These are phyloP conservation scores for Rhogogaster chlorosoma DNA, from an alignment of 2,888 invertebrate genomes.

Conservation along the genomic window DNA sequence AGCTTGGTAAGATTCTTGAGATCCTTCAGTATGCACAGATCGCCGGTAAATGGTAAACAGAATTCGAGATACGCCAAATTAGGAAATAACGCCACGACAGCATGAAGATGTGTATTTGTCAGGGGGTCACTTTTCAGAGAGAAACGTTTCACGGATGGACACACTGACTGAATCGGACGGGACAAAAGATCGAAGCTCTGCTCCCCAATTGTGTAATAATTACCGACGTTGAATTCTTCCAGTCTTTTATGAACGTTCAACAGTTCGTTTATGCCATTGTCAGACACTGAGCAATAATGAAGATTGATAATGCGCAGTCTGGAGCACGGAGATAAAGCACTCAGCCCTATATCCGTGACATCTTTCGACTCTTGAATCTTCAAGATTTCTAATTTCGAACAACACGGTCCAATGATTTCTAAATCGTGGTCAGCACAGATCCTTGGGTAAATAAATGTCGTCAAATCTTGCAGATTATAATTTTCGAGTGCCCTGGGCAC, in stretches of 20 bases:
- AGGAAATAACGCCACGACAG: conserved; percentile 18
- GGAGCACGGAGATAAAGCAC: not conserved
- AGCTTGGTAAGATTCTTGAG: not conserved
- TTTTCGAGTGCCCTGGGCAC: not conserved
- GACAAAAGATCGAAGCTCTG: conserved; percentile 13
- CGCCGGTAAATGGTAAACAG: not conserved
- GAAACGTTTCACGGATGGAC: conserved; percentile 31
- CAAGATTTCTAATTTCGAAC: conserved; percentile 15
- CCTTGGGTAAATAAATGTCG: not conserved
- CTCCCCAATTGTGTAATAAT: not conserved
- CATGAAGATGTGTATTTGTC: not conserved
- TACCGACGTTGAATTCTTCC: conserved; percentile 19
- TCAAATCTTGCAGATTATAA: not conserved
- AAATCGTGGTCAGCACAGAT: conserved; percentile 11
- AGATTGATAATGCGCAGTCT: conserved; percentile 22
- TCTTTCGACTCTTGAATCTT: not conserved
- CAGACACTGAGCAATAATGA: not conserved
- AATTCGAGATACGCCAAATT: conserved; percentile 5
- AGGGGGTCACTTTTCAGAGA: not conserved
- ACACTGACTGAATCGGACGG: not conserved
- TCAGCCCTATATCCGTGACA: conserved; percentile 17
- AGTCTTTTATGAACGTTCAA: not conserved
- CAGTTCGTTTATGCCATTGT: conserved; percentile 14
- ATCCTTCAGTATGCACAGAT: not conserved
- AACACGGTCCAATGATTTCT: conserved; percentile 10